Percentiles rank a stretch among this genome's conserved stretches.
Evolutionary conservation across 2,113 vertebrate genomes (phyloP).

Genomic region (Vicugna pacos): DNA sequence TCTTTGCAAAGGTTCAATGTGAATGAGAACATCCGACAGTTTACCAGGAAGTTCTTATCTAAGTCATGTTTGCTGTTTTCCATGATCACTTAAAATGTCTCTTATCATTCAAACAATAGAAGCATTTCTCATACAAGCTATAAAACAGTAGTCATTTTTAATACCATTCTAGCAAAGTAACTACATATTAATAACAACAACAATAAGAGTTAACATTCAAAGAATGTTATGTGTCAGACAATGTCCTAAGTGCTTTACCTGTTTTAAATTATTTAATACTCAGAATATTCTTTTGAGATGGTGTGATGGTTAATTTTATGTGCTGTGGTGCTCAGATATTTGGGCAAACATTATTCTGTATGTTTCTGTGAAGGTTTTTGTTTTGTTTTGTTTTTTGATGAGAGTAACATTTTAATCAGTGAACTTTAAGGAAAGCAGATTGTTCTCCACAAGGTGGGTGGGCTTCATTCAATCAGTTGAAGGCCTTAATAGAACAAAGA

Average conservation of each 20-base stretch:
- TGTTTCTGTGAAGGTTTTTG: neutral
- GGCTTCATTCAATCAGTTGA: neutral
- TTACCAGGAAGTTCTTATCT: neutral
- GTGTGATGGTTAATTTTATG: neutral
- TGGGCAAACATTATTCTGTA: neutral
- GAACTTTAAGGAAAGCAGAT: neutral
- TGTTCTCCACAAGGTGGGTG: neutral
- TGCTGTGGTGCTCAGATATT: neutral
- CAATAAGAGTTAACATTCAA: neutral
- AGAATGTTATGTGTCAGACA: neutral
- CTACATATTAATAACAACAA: neutral
- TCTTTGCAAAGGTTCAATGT: neutral
- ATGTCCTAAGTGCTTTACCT: neutral
- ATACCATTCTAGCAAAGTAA: neutral
- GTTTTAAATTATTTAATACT: neutral
- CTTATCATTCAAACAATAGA: neutral
- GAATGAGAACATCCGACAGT: neutral
- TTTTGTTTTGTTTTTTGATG: neutral
- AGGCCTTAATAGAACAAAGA: neutral
- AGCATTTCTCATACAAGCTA: neutral
- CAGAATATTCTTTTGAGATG: constrained; percentile 23
- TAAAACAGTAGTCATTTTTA: neutral
- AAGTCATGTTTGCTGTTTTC: neutral
- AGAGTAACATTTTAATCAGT: constrained; percentile 10
- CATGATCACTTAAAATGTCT: neutral